Evolutionary conservation across 2,797 vertebrate species (phyloP).

Genomic region (Hafferia zeledoni): DNA sequence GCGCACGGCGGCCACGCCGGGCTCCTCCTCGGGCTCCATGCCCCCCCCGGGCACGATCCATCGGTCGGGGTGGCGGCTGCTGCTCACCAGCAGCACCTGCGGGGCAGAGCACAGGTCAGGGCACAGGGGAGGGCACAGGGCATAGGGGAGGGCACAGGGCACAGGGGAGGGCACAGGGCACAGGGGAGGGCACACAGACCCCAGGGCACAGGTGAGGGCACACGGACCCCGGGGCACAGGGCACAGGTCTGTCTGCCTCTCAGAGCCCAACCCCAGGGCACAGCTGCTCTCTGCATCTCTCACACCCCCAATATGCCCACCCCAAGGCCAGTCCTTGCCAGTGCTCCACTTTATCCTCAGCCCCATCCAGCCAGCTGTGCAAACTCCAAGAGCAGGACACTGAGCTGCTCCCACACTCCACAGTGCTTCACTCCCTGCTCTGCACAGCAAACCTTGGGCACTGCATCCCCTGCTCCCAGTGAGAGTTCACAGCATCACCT

Average conservation of each 20-base stretch:
- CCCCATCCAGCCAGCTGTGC: not conserved
- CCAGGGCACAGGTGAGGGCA: too few species aligned
- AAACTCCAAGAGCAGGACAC: not conserved
- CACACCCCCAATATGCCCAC: accelerated
- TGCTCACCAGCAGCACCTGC: constrained; percentile 97
- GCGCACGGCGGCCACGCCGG: constrained; percentile 88
- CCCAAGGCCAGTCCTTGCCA: accelerated
- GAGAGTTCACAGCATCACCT: not conserved
- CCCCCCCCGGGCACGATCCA: constrained; percentile 99
- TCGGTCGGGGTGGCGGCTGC: constrained; percentile 95
- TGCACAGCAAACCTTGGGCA: not conserved
- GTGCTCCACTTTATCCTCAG: not conserved
- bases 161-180: too few species aligned
- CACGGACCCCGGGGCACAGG: too few species aligned
- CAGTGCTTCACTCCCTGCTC: not conserved
- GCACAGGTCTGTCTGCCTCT: too few species aligned
- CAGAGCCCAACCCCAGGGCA: not conserved
- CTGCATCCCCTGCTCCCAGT: not conserved
- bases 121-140: too few species aligned
- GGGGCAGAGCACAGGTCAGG: not conserved
- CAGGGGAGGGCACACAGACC: too few species aligned
- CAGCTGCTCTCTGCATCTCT: not conserved
- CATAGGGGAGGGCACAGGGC: too few species aligned
- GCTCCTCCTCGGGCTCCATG: constrained; percentile 98
- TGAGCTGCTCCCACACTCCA: not conserved